These are phyloP conservation scores for Diadophis punctatus DNA, from an alignment of 2,113 vertebrate species.

Conservation along the genomic window DNA sequence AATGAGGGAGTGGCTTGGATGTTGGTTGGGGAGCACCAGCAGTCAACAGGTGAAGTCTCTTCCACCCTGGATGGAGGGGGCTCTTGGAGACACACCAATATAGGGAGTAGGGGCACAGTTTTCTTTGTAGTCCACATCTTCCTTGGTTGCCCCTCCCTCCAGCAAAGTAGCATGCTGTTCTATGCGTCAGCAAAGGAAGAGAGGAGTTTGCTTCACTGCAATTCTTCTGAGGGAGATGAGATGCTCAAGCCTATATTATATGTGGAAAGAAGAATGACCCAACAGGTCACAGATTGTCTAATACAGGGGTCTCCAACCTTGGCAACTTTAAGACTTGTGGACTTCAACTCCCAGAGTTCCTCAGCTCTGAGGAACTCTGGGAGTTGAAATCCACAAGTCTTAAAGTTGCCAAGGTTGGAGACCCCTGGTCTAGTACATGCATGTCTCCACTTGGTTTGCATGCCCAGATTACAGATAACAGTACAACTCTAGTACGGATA, in stretches of 20 bases:
- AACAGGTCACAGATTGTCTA: background rate
- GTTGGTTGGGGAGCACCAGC: background rate
- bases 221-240: background rate
- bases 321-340: too few relatives aligned
- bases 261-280: background rate
- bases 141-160: background rate
- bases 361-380: too few relatives aligned
- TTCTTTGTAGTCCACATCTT: background rate
- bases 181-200: background rate
- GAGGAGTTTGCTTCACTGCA: background rate
- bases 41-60: background rate
- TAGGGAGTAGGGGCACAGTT: background rate
- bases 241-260: background rate
- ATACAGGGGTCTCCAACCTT: background rate
- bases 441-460: background rate
- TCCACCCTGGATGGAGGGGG: background rate
- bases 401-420: too few relatives aligned
- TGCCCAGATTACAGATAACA: background rate
- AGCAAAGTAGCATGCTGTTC: background rate
- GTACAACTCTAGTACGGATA: background rate
- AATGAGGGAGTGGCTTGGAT: background rate
- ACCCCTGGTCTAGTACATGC: background rate
- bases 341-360: too few relatives aligned
- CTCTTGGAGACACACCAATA: background rate
- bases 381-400: too few relatives aligned